Base-by-base conservation (phyloP, 2,797 vertebrate genomes). In the Rhinophrynus dorsalis region DNA sequence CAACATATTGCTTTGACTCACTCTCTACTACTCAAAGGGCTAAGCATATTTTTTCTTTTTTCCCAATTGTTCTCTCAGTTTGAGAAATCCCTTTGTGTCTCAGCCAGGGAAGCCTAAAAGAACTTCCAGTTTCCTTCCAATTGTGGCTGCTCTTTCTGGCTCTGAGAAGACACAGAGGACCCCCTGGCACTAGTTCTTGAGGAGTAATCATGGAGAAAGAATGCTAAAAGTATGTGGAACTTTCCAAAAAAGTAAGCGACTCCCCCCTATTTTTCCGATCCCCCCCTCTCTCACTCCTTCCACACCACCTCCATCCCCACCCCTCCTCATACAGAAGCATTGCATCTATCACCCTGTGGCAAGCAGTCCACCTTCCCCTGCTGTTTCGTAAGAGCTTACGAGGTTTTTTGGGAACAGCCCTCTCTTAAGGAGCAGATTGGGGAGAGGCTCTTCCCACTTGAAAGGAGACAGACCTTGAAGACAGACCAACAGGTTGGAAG, bases 381-480 rank as follows among this genome's bases (percentile, higher is more conserved):
- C 83, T 82, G 88, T 95, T 94, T 93, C 93, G 93, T 94, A 90
- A 95, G 89, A 84, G 85, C 90, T 84, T 89, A 88, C 88, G 88
- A 88, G 88, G 80, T n/a, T n/a, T n/a, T 86, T 76, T 85, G 88
- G 94, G 95, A 92, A 90, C 95, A 92, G 90, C 94, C 93, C 94
- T 93, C 92, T 88, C 84, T 97, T 98, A 97, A 98, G 94, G 88
- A 94, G 93, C 93, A 81, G 88, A 80, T 83, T 80, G 89, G 79
- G 85, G 82, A 85, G 86, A 91, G 85, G 78, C 81, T 88, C 90
- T 86, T 87, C 90, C 86, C 95, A 97, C 92, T 98, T 88, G 88
- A 85, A 92, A 78, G 76, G 79, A 84, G 85, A 84, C 77, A 90
- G 88, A 84, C 83, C 85, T 83, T 79, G 86, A 85, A 80, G 85